phyloP scores from a whole-genome alignment of 1,140 invertebrate genomes.

The Limonius californicus region DNA sequence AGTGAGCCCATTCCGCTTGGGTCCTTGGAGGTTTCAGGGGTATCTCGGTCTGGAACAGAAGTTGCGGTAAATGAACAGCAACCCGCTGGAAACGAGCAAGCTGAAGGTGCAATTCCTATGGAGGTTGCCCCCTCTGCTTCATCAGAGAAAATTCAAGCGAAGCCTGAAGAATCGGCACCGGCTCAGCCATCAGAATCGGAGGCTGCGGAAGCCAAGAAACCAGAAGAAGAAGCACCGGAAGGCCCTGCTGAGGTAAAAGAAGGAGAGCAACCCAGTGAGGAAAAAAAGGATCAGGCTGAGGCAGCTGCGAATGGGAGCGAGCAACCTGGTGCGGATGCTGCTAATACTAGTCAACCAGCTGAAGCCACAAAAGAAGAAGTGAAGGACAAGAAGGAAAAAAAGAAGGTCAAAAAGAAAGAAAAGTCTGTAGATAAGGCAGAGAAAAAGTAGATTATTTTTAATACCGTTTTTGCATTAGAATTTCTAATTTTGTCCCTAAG shows the following conservation, averaged over 20 bases:
- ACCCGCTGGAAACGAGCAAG: background rate
- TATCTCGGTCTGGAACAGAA: conserved; percentile 10
- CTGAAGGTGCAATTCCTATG: background rate
- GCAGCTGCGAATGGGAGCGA: background rate
- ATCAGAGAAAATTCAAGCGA: background rate
- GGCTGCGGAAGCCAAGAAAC: background rate
- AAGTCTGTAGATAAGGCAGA: background rate
- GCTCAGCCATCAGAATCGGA: background rate
- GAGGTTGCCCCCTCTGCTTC: background rate
- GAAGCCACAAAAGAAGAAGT: conserved; percentile 22
- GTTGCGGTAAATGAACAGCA: conserved; percentile 12
- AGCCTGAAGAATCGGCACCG: background rate
- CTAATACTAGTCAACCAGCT: conserved; percentile 22
- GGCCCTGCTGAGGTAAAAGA: conserved; percentile 7
- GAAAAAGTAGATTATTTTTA: conserved; percentile 1
- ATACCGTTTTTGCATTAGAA: background rate
- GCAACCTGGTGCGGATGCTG: conserved; percentile 13
- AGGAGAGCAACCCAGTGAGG: background rate
- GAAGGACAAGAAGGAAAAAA: conserved; percentile 25
- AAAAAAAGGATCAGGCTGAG: conserved; percentile 12
- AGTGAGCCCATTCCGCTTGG: background rate
- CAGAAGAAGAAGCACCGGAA: conserved; percentile 11
- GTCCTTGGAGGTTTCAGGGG: conserved; percentile 15
- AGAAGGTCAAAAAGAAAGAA: conserved; percentile 19
- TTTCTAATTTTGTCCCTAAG: background rate